Conservation (phyloP, 2,797 vertebrate species). For the Danio aesculapii region DNA sequence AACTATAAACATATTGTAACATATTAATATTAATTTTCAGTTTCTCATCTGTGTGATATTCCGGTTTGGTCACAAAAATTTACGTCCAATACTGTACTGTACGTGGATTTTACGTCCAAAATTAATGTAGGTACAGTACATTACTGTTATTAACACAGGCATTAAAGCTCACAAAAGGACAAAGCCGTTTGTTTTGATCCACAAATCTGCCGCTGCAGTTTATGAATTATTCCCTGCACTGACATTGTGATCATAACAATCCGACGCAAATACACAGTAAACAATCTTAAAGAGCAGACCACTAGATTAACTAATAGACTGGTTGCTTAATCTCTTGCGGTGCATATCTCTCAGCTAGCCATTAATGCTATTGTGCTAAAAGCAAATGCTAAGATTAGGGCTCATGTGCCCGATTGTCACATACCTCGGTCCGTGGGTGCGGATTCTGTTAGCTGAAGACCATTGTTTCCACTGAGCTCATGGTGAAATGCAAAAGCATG, state of each 20-base stretch:
- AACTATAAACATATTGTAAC: background rate
- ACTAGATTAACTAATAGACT: background rate
- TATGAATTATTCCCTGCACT: no score
- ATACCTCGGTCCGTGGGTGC: constrained; percentile 26
- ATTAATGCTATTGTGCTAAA: constrained; percentile 44
- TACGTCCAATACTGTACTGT: background rate
- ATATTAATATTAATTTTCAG: background rate
- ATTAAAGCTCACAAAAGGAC: background rate
- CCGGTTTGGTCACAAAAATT: background rate
- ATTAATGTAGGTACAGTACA: background rate
- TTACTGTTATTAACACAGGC: background rate
- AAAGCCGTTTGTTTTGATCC: background rate
- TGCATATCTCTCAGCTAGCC: constrained; percentile 25
- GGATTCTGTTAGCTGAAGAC: constrained; percentile 18
- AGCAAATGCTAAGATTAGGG: constrained; percentile 34
- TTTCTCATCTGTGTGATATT: background rate
- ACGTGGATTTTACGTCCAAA: no score
- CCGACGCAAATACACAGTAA: background rate
- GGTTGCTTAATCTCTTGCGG: background rate
- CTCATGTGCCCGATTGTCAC: background rate
- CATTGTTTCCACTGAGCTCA: background rate
- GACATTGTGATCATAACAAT: background rate
- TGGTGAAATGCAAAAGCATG: background rate
- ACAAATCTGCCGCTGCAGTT: background rate
- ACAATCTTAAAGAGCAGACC: background rate